Conservation (phyloP, 1,140 invertebrate species). For the Trichomalopsis sarcophagae region DNA sequence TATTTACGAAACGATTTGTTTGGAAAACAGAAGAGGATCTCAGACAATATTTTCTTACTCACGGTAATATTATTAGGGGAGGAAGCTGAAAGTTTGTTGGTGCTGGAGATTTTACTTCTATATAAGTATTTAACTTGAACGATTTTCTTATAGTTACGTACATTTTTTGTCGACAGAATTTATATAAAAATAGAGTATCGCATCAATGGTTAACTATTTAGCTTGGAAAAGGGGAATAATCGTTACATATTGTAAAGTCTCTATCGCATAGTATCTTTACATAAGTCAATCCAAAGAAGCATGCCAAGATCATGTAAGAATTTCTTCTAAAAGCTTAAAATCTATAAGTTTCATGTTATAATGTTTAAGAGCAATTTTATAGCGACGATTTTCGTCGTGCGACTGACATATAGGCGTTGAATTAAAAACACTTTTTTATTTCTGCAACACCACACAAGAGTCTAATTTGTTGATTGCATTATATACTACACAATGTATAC, state of each 20-base stretch:
- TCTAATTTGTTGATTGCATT: not conserved
- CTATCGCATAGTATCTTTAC: slow-evolving; percentile 13
- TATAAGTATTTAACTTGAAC: not conserved
- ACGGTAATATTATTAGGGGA: not conserved
- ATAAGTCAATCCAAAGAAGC: slow-evolving; percentile 25
- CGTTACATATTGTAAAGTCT: slow-evolving; percentile 18
- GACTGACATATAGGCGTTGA: slow-evolving; percentile 20
- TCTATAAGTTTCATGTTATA: slow-evolving; percentile 18
- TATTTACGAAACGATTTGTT: slow-evolving; percentile 17
- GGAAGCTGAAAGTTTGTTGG: slow-evolving; percentile 10
- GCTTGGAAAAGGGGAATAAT: not conserved
- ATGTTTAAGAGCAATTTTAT: slow-evolving; percentile 11
- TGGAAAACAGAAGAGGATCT: not conserved
- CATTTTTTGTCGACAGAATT: slow-evolving; percentile 14
- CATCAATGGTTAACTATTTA: not conserved
- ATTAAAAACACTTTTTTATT: slow-evolving; percentile 48
- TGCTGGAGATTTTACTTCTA: slow-evolving; percentile 32
- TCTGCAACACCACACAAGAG: not conserved
- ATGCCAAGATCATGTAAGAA: not conserved
- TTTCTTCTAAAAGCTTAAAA: slow-evolving; percentile 9
- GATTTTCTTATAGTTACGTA: slow-evolving; percentile 12
- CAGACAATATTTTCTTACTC: slow-evolving; percentile 21
- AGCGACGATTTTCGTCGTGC: not conserved
- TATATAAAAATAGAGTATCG: not conserved
- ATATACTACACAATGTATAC: not conserved